These are phyloP conservation scores for Micromesistius poutassou DNA, from an alignment of 2,797 vertebrate genomes.

Conservation along the genomic window DNA sequence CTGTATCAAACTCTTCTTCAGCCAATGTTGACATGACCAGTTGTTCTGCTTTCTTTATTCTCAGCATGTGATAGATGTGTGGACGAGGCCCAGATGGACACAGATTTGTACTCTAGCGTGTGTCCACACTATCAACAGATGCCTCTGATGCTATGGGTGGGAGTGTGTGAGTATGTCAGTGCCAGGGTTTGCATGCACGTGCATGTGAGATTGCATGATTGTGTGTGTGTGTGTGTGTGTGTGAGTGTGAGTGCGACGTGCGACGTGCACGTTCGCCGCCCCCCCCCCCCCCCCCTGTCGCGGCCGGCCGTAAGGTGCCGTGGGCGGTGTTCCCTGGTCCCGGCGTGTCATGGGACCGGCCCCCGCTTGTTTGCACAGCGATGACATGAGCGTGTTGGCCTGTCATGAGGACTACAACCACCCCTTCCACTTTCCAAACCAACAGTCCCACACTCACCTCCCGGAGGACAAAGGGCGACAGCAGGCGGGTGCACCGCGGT, in stretches of 20 bases:
- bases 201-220: background rate
- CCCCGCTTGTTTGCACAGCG: conserved; percentile 49
- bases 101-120: too few species aligned
- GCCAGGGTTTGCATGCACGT: background rate
- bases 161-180: background rate
- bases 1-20: background rate
- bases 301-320: conserved; percentile 24
- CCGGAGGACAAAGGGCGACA: conserved; percentile 10
- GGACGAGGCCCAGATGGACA: background rate
- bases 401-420: conserved; percentile 52
- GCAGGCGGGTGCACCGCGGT: background rate
- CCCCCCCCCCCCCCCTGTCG: too few species aligned
- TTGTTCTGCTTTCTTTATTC: background rate
- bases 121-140: too few species aligned
- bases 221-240: too few species aligned
- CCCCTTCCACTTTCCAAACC: conserved; percentile 47
- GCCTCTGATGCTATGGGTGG: too few species aligned
- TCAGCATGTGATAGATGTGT: background rate
- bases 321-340: conserved; percentile 39
- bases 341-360: conserved; percentile 19
- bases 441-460: conserved; percentile 34
- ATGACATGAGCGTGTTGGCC: conserved; percentile 48
- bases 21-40: background rate
- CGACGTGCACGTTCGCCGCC: too few species aligned
- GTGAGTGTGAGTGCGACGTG: too few species aligned